phyloP scores from a whole-genome alignment of 2,113 vertebrate species.

The Genyomyrus donnyi region DNA sequence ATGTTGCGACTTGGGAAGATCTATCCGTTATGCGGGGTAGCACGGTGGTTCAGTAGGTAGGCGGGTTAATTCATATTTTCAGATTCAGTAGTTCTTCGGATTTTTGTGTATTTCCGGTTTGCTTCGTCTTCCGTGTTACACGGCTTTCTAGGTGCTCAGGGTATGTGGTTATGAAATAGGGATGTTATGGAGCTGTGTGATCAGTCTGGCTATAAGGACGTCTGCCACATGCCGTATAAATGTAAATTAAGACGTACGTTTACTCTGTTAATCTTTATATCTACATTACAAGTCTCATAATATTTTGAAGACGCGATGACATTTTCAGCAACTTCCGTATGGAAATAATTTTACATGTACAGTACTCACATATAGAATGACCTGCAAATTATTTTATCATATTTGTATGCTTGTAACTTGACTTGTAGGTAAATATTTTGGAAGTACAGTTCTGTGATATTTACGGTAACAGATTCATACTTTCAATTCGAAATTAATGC shows the following conservation, averaged over 20 bases:
- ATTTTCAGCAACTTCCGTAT: not conserved
- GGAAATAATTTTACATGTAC: not conserved
- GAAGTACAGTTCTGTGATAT: not conserved
- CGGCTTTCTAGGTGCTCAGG: not conserved
- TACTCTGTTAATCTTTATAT: not conserved
- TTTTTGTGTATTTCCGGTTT: not conserved
- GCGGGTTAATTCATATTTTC: too few relatives aligned
- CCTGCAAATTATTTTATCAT: not conserved
- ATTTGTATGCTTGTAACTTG: not conserved
- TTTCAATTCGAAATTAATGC: not conserved
- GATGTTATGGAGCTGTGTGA: not conserved
- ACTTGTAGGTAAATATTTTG: not conserved
- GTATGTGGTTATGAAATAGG: not conserved
- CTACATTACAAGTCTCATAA: not conserved
- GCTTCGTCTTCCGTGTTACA: not conserved
- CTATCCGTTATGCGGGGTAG: not conserved
- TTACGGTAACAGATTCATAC: not conserved
- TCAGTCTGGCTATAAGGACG: not conserved
- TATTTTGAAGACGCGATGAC: not conserved
- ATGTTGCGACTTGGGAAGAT: not conserved
- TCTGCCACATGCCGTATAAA: too few relatives aligned
- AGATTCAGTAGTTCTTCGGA: too few relatives aligned
- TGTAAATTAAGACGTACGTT: not conserved
- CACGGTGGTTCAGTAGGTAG: too few relatives aligned
- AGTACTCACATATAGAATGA: not conserved